phyloP scores from a whole-genome alignment of 2,797 vertebrate genomes.

The Pseudochaenichthys georgianus region DNA sequence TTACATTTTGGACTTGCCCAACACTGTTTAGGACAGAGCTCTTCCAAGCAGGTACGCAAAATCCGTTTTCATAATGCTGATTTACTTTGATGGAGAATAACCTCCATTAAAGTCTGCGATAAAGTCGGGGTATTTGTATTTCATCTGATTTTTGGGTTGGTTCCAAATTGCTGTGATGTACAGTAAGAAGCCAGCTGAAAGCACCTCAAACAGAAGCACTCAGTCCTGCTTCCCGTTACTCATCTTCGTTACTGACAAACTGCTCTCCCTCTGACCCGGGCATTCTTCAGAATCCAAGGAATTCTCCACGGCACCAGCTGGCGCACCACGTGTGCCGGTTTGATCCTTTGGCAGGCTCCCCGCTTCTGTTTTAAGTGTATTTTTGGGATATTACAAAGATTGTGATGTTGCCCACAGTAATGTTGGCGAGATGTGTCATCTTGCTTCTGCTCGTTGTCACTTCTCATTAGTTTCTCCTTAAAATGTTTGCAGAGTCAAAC shows the following conservation, averaged over 20 bases:
- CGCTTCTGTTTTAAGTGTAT: slow-evolving; percentile 69
- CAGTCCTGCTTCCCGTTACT: slow-evolving; percentile 51
- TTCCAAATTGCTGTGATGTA: slow-evolving; percentile 11
- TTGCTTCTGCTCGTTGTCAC: slow-evolving; percentile 50
- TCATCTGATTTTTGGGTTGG: slow-evolving; percentile 11
- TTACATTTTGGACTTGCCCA: too few species aligned
- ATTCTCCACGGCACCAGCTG: slow-evolving; percentile 78
- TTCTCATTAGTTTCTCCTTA: slow-evolving; percentile 55
- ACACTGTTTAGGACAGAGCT: slow-evolving; percentile 20
- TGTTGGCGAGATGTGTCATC: slow-evolving; percentile 60
- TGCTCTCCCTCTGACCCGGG: slow-evolving; percentile 69
- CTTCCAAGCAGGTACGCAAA: slow-evolving; percentile 1
- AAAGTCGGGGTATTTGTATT: slow-evolving; percentile 4
- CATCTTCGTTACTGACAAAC: slow-evolving; percentile 62
- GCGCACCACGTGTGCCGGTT: slow-evolving; percentile 78
- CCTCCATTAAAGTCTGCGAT: neutral
- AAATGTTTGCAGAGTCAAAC: slow-evolving; percentile 37
- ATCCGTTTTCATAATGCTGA: slow-evolving; percentile 6
- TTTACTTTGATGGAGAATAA: slow-evolving; percentile 3
- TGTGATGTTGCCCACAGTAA: slow-evolving; percentile 65
- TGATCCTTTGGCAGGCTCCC: slow-evolving; percentile 78
- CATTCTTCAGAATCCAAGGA: slow-evolving; percentile 71
- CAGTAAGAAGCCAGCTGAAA: slow-evolving; percentile 20
- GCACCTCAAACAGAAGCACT: slow-evolving; percentile 46
- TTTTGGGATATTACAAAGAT: slow-evolving; percentile 73